Conservation (phyloP, 2,113 vertebrate genomes). For the Actinemys pallida region DNA sequence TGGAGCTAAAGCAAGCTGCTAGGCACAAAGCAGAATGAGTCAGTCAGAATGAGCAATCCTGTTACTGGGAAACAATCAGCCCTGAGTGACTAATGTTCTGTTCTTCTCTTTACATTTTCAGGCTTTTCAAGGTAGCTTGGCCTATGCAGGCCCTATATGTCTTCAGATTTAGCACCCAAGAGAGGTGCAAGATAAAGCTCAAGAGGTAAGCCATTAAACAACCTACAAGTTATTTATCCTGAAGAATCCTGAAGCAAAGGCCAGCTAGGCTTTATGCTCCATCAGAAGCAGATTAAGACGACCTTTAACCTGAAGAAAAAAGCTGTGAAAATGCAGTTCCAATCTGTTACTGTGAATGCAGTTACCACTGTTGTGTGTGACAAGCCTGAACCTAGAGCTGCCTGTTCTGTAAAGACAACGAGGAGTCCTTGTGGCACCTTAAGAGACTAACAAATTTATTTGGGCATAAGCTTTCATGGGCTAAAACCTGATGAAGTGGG, state of each 20-base stretch:
- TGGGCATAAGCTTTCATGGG: too few relatives aligned
- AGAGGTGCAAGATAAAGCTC: neutral
- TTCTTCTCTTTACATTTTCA: neutral
- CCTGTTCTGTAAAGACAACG: neutral
- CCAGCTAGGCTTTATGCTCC: neutral
- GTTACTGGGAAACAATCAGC: slow-evolving; percentile 14
- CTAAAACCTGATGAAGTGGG: too few relatives aligned
- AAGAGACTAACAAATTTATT: too few relatives aligned
- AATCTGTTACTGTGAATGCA: neutral
- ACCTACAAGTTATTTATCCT: neutral
- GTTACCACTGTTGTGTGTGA: neutral
- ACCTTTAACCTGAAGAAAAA: neutral
- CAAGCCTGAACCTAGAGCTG: slow-evolving; percentile 11
- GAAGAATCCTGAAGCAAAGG: slow-evolving; percentile 6
- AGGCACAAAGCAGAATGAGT: slow-evolving; percentile 14
- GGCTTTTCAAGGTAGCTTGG: slow-evolving; percentile 26
- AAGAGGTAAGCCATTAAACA: neutral
- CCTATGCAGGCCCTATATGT: neutral
- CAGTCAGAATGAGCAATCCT: slow-evolving; percentile 3
- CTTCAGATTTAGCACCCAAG: neutral
- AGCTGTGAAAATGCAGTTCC: neutral
- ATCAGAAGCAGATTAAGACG: neutral
- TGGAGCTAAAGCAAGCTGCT: slow-evolving; percentile 37
- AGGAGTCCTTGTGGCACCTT: too few relatives aligned
- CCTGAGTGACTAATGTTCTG: slow-evolving; percentile 48